Base-by-base conservation (phyloP, 2,888 invertebrate genomes). In the Pheosia gnoma region DNA sequence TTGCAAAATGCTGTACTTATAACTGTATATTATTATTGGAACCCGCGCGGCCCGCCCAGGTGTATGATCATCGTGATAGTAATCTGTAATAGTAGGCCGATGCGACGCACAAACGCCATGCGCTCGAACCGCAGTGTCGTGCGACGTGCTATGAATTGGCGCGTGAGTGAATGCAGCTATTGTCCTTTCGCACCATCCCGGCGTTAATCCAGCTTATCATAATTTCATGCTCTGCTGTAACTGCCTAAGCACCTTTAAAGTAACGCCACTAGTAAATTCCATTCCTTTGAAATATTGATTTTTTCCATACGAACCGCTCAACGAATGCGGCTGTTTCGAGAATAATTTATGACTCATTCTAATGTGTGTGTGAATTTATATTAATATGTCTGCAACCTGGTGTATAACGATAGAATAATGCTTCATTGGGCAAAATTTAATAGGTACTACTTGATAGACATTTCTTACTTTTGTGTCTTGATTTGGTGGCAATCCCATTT, bases 131-230 rank as follows among this genome's bases (percentile, higher is more conserved):
- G 43, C 61, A 3, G 63, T 73, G 47, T 47, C 51, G n/a, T n/a
- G 43, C 55, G 74, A 81, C 82, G 82, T 83, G 84, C 62, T 43
- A 60, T 59, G 80, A 77, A 77, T 77, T 65, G 64, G 76, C 72
- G 71, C 84, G 83, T 82, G 80, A 78, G 63, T 78, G 77, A 80
- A 85, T 84, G 84, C 74, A 66, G 60, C 77, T 70, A 77, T 77
- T 77, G 77, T 71, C 67, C 70, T 67, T 64, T 47, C 56, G 52
- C 52, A 43, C 57, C 65, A 58, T 63, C 63, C 11, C 54, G 52
- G 51, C 57, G 63, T 68, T 68, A 67, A 71, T 67, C 64, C 66
- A 62, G 62, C 60, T 65, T 59, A 63, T 68, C 68, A 66, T 67
- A 66, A 66, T 70, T 67, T 59, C 68, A 66, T 70, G 66, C 65